Evolutionary conservation across 1,140 invertebrate genomes (phyloP), one percentile per base, ranked within the genome.

Genomic region (Bombus sylvicola): DNA sequence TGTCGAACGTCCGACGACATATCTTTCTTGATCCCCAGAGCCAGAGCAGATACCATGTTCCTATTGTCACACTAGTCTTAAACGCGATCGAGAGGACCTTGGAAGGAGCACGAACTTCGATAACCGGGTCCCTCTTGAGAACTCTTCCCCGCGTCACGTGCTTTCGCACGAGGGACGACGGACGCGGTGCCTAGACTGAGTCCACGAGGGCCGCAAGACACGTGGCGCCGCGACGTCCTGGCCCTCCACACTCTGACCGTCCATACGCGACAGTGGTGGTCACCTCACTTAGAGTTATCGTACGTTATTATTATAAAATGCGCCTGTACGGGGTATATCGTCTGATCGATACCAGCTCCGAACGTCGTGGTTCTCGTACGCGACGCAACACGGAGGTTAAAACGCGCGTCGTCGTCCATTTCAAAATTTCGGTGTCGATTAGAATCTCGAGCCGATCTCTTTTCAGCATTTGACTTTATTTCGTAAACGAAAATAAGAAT

Each of bases 61-160:
- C 94, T 95, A 94, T 94, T 95, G 93, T 94, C 92, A 94, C 93
- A 94, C 94, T 95, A 95, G 94, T 95, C 94, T 94, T 94, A 95
- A 80, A 94, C 80, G 90, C 90, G 91, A 93, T 92, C 93, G 92
- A 86, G 91, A 90, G 83, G 74, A 41, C 13, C 71, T 34, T 43
- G 47, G 31, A n/a, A 13, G 71, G 71, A 31, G 15, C 39, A 39
- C 43, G 47, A 53, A 53, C 47, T 53, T 53, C 47, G 47, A 22
- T 53, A 53, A 53, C 1, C 31, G 37, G 31, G 47, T 37, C 74
- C 18, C 25, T 34, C 47, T 28, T 76, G 53, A 15, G 37, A 64
- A 77, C 59, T 64, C 9, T 77, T n/a, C 34, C 71, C 66, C 41
- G 83, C 59, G 78, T 84, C 75, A 64, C 84, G 81, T 74, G 88